Evolutionary conservation across 2,888 invertebrate species (phyloP), one percentile per base, ranked within the genome.

Genomic region (Diarsia dahlii): DNA sequence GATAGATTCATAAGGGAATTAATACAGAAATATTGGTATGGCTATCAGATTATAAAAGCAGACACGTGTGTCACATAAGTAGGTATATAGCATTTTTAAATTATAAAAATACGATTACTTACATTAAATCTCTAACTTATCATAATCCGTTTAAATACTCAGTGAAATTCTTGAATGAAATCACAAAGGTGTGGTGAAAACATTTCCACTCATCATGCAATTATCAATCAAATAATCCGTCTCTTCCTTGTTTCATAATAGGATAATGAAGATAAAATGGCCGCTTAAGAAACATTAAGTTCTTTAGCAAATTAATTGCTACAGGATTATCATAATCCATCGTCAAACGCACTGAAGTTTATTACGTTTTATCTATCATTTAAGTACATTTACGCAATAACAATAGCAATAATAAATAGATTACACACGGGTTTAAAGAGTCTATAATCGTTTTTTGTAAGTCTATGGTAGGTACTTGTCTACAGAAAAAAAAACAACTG

Each of bases 321-420:
- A 60, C 23, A 60, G 48, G 79, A 87, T 88, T 87, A 81, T 77
- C 64, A 66, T 81, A 86, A 86, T 86, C 87, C 79, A 71, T 78
- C 71, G 71, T 65, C 65, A 76, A 70, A 63, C 67, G 2, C 46
- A 71, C 63, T 71, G 13, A 63, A 74, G 54, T 74, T 76, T 67
- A 78, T 74, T 46, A n/a, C 39, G 13, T 66, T 74, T 74, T 75
- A 81, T 76, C 66, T 45, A 66, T 0, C 50, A 71, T 80, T 62
- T 58, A 74, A 13, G n/a, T 67, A n/a, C 56, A 71, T 48, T 71
- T 71, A 60, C 48, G 12, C 23, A 74, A 68, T 45, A 56, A 77
- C 46, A 65, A 54, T 63, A 50, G 39, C 46, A 58, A 64, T 56
- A 23, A 54, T 73, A 74, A 68, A 78, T 68, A 60, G 13, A 50